Evolutionary conservation across 1,140 invertebrate genomes (phyloP).

Genomic region (Charaxes varanes): DNA sequence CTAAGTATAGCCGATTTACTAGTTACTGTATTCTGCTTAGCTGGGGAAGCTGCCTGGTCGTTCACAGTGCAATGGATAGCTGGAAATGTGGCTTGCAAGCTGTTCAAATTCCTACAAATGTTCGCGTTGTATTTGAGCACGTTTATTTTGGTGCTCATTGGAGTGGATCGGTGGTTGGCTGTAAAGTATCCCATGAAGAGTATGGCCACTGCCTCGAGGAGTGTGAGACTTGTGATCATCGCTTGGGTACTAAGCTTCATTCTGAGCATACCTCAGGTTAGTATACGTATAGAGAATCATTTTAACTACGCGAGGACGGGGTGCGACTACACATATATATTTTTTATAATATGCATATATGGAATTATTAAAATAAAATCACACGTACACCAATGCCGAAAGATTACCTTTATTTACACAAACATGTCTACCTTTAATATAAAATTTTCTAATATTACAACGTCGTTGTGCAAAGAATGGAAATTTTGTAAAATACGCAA

Average conservation of each 20-base stretch:
- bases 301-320: too few relatives aligned
- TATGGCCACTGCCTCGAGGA: conserved; percentile 79
- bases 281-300: conserved; percentile 33
- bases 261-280: conserved; percentile 89
- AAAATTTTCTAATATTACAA: too few relatives aligned
- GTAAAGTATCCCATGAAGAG: conserved; percentile 87
- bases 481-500: too few relatives aligned
- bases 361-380: too few relatives aligned
- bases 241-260: conserved; percentile 82
- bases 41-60: conserved; percentile 86
- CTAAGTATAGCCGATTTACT: conserved; percentile 84
- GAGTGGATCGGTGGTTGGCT: conserved; percentile 86
- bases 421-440: too few relatives aligned
- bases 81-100: conserved; percentile 84
- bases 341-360: too few relatives aligned
- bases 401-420: too few relatives aligned
- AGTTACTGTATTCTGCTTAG: conserved; percentile 87
- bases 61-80: conserved; percentile 87
- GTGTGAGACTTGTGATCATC: conserved; percentile 76
- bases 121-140: conserved; percentile 89
- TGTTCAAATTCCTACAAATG: conserved; percentile 89
- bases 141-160: conserved; percentile 87
- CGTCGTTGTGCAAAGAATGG: too few relatives aligned
- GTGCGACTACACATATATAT: too few relatives aligned
- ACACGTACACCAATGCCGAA: too few relatives aligned